These are phyloP conservation scores for Rhinophrynus dorsalis DNA, from an alignment of 2,797 vertebrate species.

Conservation along the genomic window DNA sequence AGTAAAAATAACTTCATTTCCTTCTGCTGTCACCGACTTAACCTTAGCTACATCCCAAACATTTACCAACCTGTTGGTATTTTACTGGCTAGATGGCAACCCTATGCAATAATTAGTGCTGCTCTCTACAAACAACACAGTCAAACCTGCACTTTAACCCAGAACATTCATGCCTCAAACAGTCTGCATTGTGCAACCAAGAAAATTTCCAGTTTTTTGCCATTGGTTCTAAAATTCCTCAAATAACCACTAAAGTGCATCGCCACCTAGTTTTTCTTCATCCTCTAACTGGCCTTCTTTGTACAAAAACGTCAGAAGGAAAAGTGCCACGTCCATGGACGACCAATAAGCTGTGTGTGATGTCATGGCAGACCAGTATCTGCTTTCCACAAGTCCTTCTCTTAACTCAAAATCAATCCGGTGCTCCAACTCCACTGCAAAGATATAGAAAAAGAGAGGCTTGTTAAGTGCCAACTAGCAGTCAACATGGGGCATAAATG, in stretches of 20 bases:
- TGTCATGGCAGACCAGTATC: constrained; percentile 97
- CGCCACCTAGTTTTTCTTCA: constrained; percentile 59
- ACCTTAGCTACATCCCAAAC: too few species aligned
- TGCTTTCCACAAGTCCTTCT: constrained; percentile 94
- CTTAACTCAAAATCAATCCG: constrained; percentile 95
- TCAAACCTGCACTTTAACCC: constrained; percentile 64
- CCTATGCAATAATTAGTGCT: constrained; percentile 55
- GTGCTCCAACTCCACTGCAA: constrained; percentile 90
- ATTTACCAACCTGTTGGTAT: too few species aligned
- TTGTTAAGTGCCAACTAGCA: too few species aligned
- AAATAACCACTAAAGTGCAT: constrained; percentile 57
- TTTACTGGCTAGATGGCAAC: too few species aligned
- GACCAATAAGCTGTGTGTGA: constrained; percentile 98
- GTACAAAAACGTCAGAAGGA: constrained; percentile 93
- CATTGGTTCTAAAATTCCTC: constrained; percentile 50
- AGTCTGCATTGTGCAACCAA: constrained; percentile 51
- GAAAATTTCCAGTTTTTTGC: constrained; percentile 31
- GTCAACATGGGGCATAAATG: too few species aligned
- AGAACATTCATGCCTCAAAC: constrained; percentile 57
- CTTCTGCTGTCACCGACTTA: too few species aligned
- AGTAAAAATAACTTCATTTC: too few species aligned
- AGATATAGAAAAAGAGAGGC: constrained; percentile 8
- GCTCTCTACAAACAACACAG: constrained; percentile 52
- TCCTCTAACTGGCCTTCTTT: constrained; percentile 70
- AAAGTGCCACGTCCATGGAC: constrained; percentile 93